Base-by-base conservation (phyloP, 1,140 invertebrate genomes). In the Maconellicoccus hirsutus region DNA sequence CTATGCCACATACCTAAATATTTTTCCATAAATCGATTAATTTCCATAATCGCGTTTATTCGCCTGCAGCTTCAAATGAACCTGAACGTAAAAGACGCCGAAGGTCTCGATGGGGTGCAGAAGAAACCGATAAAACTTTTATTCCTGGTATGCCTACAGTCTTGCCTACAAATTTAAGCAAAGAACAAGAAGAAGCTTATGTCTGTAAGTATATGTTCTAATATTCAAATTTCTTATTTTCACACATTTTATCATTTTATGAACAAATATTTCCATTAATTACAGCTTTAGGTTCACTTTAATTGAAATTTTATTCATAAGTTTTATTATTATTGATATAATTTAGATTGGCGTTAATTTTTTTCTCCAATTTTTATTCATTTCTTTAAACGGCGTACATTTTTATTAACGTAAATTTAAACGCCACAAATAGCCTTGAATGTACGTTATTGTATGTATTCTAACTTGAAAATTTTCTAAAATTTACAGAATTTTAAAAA, bases 131-230 rank as follows among this genome's bases (percentile, higher is more conserved):
- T 77, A 97, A 97, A 83, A 94, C 94, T 23, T 94, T 97, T 80
- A 97, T 98, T 82, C 94, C 95, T 26, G 96, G 94, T 70, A 91
- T 94, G 89, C 96, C 96, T 52, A 98, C 96, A 38, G 92, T 96
- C 73, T 82, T 98, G 75, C 96, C 96, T 12, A 87, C 89, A 72
- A 94, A 94, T 75, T 83, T 98, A 74, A 93, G 90, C 73, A 87
- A 89, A 75, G 89, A 94, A 72, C 95, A 98, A 82, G 93, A 98
- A 81, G 88, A 89, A 79, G 94, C 94, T 75, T 98, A 98, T 83
- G 84, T 98, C 79, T 87, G 94, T 98, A 90, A 93, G 89, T 90
- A 73, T 73, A 52, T 8, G n/a, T 74, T 33, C 12, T 12, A 12
- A 33, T 33, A 33, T 33, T 33, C 3, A 33, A n/a, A n/a, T n/a